Conservation (phyloP, 1,140 invertebrate genomes). For the Drosophila pallidifrons region DNA sequence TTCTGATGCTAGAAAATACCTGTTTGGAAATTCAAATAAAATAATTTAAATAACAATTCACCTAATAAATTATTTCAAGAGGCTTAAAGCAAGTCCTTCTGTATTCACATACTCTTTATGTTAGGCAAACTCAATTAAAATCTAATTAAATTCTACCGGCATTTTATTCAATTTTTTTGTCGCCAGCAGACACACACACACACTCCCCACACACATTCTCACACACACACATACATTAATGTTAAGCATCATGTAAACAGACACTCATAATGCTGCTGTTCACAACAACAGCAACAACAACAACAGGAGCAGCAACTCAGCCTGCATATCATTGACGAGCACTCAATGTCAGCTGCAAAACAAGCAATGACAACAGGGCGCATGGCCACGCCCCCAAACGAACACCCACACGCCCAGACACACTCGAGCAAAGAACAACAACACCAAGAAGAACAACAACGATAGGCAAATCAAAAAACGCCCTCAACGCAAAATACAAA, state of each 20-base stretch:
- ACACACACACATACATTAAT: conserved; percentile 21
- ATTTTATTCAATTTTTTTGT: conserved; percentile 74
- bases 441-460: conserved; percentile 27
- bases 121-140: conserved; percentile 75
- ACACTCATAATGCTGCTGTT: conserved; percentile 66
- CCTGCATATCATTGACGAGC: conserved; percentile 79
- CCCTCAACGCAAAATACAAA: conserved; percentile 16
- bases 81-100: not conserved
- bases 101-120: conserved; percentile 1
- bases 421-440: conserved; percentile 41
- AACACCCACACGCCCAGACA: conserved; percentile 59
- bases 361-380: conserved; percentile 74
- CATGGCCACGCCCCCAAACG: conserved; percentile 54
- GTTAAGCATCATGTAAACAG: conserved; percentile 78
- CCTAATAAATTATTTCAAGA: not conserved
- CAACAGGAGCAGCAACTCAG: conserved; percentile 56
- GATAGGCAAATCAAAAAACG: conserved; percentile 44
- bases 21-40: too few relatives aligned
- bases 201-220: conserved; percentile 11
- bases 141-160: conserved; percentile 80
- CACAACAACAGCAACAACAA: conserved; percentile 55
- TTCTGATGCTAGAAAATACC: not conserved
- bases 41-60: conserved; percentile 1
- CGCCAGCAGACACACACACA: conserved; percentile 15
- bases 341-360: conserved; percentile 82